Evolutionary conservation across 1,140 invertebrate species (phyloP).

Genomic region (Bombus superbus): DNA sequence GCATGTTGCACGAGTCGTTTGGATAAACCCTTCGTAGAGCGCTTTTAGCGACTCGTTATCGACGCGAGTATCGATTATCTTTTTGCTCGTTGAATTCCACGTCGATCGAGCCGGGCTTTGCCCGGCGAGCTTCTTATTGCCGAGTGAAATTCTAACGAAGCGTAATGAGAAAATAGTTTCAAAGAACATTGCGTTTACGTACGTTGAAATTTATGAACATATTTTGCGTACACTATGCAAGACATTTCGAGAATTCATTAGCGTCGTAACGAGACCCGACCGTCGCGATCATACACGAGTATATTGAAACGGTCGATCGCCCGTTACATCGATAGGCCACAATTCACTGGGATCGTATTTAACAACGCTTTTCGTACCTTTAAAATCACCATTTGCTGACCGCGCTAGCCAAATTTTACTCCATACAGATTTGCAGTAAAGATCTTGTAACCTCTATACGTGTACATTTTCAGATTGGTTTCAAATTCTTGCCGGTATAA

Average conservation of each 20-base stretch:
- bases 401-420: no score
- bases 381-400: no score
- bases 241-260: neutral
- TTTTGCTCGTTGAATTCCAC: conserved; percentile 32
- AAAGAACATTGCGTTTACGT: neutral
- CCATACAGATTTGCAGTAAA: no score
- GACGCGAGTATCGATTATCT: conserved; percentile 39
- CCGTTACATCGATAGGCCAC: neutral
- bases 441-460: no score
- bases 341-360: neutral
- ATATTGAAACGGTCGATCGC: no score
- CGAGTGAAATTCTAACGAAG: conserved; percentile 19
- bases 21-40: conserved; percentile 24
- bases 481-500: no score
- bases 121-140: conserved; percentile 1
- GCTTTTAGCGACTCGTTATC: conserved; percentile 45
- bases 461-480: no score
- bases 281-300: neutral
- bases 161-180: conserved; percentile 7
- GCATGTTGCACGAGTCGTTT: conserved; percentile 30
- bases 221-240: neutral
- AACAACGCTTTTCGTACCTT: no score
- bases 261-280: neutral
- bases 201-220: neutral
- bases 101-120: conserved; percentile 5